Conservation (phyloP, 2,797 vertebrate species). For the Moxostoma hubbsi region DNA sequence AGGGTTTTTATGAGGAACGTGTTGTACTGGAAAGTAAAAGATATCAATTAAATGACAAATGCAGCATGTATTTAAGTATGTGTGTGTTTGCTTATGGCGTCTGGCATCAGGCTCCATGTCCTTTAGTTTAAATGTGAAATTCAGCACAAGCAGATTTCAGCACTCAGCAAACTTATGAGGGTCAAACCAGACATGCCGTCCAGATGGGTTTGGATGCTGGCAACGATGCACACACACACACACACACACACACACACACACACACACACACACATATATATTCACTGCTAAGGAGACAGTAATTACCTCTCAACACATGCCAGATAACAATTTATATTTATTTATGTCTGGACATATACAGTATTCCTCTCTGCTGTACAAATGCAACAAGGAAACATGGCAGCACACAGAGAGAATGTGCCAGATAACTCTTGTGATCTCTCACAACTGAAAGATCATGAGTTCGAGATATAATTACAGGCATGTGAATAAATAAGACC, state of each 20-base stretch:
- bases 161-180: slow-evolving; percentile 57
- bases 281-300: slow-evolving; percentile 13
- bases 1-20: slow-evolving; percentile 35
- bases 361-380: not conserved
- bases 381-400: not conserved
- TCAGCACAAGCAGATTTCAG: slow-evolving; percentile 56
- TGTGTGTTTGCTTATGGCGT: slow-evolving; percentile 13
- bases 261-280: slow-evolving; percentile 23
- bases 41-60: slow-evolving; percentile 50
- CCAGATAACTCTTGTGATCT: not conserved
- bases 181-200: slow-evolving; percentile 38
- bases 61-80: slow-evolving; percentile 33
- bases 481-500: not conserved
- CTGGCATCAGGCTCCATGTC: slow-evolving; percentile 41
- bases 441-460: slow-evolving; percentile 30
- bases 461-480: not conserved
- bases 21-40: slow-evolving; percentile 39
- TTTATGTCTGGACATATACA: slow-evolving; percentile 1
- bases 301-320: slow-evolving; percentile 16
- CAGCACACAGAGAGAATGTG: not conserved
- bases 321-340: slow-evolving; percentile 27
- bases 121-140: slow-evolving; percentile 53
- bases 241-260: slow-evolving; percentile 36
- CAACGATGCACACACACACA: not conserved
- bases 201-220: slow-evolving; percentile 41